Evolutionary conservation across 2,888 invertebrate genomes (phyloP), one percentile per base, ranked within the genome.

Genomic region (Pyrgus malvae): DNA sequence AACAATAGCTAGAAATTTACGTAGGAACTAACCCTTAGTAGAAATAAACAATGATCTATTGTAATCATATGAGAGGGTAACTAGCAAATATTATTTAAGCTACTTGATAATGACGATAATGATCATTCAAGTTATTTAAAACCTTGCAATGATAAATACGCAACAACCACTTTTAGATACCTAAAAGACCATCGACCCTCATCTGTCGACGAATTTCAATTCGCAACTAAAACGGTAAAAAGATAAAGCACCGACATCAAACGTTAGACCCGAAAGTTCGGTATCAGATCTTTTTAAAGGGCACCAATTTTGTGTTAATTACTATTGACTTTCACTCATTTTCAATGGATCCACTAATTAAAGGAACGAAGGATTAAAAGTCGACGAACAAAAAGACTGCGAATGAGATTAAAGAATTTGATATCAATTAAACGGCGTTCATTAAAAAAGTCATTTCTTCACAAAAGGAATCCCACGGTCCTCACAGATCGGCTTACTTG

Each of bases 301-400:
- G 7, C 44, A 27, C 38, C 12, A 53, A 17, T 44, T 53, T 53
- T 38, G 19, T 38, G 14, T 29, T 53, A 53, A 53, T 46, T 46
- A 33, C 46, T 54, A 40, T 40, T 46, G 54, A 46, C 54, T 25
- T 54, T 54, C 33, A 17, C 38, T 53, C 51, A 38, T 45, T 53
- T 45, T 16, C 46, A 35, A 46, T 44, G 29, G 44, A 37, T 38
- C 46, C 31, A 38, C 27, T 54, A 54, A 54, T 46, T 54, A 54
- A 54, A 46, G 12, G 14, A 46, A 48, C 16, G 33, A 27, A 41
- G 48, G 41, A 48, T 54, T 35, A 48, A 40, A 23, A 46, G 25
- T 42, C 42, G 12, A 41, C n/a, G 45, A 53, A 41, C 40, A 54
- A 54, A 41, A 54, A 48, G 41, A 27, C 41, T 25, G 41, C 54